These are phyloP conservation scores for Pogonocichla stellata DNA, from an alignment of 2,113 vertebrate genomes.

Conservation along the genomic window DNA sequence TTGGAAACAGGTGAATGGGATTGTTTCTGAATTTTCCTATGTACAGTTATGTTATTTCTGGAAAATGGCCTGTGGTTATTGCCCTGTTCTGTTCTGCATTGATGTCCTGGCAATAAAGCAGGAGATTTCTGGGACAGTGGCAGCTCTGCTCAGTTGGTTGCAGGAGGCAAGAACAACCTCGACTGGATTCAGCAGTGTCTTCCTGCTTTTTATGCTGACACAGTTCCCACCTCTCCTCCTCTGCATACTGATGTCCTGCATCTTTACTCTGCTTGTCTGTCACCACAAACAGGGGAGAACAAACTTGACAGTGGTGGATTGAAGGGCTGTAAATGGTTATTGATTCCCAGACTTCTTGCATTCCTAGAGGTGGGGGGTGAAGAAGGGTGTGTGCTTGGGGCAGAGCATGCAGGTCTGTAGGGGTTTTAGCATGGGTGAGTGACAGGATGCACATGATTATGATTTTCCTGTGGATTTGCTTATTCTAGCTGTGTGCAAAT, in stretches of 20 bases:
- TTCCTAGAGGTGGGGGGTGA: neutral
- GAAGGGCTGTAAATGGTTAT: slow-evolving; percentile 66
- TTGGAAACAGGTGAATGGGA: neutral
- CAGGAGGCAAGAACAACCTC: neutral
- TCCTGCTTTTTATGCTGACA: slow-evolving; percentile 33
- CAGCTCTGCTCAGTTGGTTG: neutral
- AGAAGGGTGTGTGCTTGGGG: neutral
- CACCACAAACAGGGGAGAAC: slow-evolving; percentile 20
- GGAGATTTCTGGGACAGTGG: neutral
- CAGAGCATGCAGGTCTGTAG: neutral
- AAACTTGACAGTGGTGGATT: slow-evolving; percentile 57
- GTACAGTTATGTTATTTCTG: neutral
- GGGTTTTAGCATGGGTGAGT: accelerated
- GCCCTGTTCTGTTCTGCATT: neutral
- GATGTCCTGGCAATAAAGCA: neutral
- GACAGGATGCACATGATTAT: neutral
- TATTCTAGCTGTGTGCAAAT: neutral
- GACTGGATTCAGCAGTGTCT: neutral
- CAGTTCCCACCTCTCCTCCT: neutral
- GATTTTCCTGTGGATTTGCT: neutral
- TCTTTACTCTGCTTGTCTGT: slow-evolving; percentile 45
- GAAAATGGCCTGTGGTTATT: neutral
- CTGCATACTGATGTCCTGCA: slow-evolving; percentile 44
- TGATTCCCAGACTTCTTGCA: slow-evolving; percentile 35
- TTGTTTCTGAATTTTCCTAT: neutral